These are phyloP conservation scores for Mythimna ferrago DNA, from an alignment of 2,888 invertebrate genomes.

Conservation along the genomic window DNA sequence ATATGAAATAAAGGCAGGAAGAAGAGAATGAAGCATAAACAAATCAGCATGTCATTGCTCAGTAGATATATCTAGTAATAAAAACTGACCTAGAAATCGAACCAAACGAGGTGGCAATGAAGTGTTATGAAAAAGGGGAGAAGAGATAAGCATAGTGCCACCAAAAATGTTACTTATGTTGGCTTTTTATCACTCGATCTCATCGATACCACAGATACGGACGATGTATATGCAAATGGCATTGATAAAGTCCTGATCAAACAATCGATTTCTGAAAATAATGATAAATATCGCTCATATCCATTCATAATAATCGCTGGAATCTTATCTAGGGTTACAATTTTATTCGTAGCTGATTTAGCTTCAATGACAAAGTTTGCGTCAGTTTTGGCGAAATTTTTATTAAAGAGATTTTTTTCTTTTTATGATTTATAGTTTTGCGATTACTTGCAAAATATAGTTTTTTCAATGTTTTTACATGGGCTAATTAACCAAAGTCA, in stretches of 20 bases:
- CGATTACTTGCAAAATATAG: too few relatives aligned
- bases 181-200: slow-evolving; percentile 21
- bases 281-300: slow-evolving; percentile 52
- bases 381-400: slow-evolving; percentile 32
- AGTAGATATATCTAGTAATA: background rate
- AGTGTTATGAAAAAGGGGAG: background rate
- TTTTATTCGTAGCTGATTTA: slow-evolving; percentile 38
- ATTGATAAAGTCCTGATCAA: slow-evolving; percentile 50
- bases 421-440: background rate
- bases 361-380: slow-evolving; percentile 24
- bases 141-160: slow-evolving; percentile 13
- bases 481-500: too few relatives aligned
- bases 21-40: background rate
- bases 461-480: too few relatives aligned
- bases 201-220: slow-evolving; percentile 32
- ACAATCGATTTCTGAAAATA: slow-evolving; percentile 58
- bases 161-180: slow-evolving; percentile 29
- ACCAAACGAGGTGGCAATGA: background rate
- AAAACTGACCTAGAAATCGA: slow-evolving; percentile 23
- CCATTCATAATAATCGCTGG: slow-evolving; percentile 57
- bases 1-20: too few relatives aligned
- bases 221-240: slow-evolving; percentile 58
- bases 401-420: background rate
- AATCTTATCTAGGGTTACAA: slow-evolving; percentile 46
- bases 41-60: background rate